Conservation (phyloP, 2,888 invertebrate species). For the Lacanobia wlatinum region DNA sequence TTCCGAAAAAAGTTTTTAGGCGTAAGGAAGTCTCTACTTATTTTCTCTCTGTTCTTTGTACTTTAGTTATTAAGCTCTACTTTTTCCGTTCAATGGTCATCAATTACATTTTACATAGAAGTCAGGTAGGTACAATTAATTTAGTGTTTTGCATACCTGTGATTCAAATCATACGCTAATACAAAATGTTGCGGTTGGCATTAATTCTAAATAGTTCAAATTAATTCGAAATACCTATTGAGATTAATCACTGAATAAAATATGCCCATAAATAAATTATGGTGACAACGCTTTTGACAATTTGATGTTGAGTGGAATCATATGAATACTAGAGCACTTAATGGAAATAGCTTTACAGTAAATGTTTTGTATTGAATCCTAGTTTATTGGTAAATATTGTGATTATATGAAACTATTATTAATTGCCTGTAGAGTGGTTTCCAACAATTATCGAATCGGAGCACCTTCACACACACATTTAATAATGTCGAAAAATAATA, state of each 20-base stretch:
- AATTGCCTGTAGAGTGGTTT: not conserved
- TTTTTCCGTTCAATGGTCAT: not conserved
- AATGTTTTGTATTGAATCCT: not conserved
- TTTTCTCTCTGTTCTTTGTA: no score
- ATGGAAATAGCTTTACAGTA: not conserved
- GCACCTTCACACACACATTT: no score
- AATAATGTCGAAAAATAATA: not conserved
- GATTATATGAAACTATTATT: not conserved
- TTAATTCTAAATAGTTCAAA: not conserved
- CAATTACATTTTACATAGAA: not conserved
- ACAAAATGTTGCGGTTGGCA: not conserved
- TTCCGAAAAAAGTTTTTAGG: no score
- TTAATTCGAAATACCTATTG: not conserved
- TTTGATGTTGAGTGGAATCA: slow-evolving; percentile 11
- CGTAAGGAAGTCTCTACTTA: no score
- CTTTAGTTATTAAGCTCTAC: no score
- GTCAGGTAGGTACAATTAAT: no score
- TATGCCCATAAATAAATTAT: slow-evolving; percentile 16
- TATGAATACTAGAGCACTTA: not conserved
- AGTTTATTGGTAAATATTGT: not conserved
- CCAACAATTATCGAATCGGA: not conserved
- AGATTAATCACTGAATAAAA: slow-evolving; percentile 1
- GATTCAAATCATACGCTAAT: not conserved
- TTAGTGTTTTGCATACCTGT: not conserved
- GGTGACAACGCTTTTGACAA: slow-evolving; percentile 1